Percentiles rank a stretch among this genome's conserved stretches.
These are phyloP conservation scores for Aphrophora alni DNA, from an alignment of 2,888 invertebrate genomes.

Conservation along the genomic window DNA sequence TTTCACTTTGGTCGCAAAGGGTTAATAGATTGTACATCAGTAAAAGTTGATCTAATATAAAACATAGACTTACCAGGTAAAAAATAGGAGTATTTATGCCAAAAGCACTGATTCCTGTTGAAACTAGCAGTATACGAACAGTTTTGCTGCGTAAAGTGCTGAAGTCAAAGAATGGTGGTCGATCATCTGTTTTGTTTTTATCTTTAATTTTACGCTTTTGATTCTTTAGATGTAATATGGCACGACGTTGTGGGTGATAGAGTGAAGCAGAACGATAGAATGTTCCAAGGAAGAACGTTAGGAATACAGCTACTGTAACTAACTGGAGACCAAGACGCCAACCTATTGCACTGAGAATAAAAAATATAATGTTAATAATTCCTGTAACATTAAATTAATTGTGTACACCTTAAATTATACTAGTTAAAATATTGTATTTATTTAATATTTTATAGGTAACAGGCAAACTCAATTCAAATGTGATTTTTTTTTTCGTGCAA, in stretches of 20 bases:
- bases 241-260: constrained; percentile 86
- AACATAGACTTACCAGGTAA: constrained; percentile 67
- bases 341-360: constrained; percentile 50
- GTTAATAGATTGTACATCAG: no score
- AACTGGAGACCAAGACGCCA: constrained; percentile 86
- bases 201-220: constrained; percentile 82
- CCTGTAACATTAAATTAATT: no score
- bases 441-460: no score
- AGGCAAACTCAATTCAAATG: no score
- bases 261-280: constrained; percentile 88
- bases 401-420: no score
- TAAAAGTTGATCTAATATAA: no score
- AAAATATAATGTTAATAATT: no score
- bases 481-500: no score
- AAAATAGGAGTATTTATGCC: constrained; percentile 88
- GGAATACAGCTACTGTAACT: constrained; percentile 82
- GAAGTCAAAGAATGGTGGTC: constrained; percentile 86
- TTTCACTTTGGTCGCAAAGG: no score
- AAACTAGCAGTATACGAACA: constrained; percentile 79
- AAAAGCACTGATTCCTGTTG: constrained; percentile 79
- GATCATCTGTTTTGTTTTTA: constrained; percentile 73
- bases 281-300: constrained; percentile 84
- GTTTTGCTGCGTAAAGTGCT: constrained; percentile 84
- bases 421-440: no score
- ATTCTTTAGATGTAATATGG: constrained; percentile 87